phyloP scores from a whole-genome alignment of 2,797 vertebrate genomes.

The Cottoperca gobio region DNA sequence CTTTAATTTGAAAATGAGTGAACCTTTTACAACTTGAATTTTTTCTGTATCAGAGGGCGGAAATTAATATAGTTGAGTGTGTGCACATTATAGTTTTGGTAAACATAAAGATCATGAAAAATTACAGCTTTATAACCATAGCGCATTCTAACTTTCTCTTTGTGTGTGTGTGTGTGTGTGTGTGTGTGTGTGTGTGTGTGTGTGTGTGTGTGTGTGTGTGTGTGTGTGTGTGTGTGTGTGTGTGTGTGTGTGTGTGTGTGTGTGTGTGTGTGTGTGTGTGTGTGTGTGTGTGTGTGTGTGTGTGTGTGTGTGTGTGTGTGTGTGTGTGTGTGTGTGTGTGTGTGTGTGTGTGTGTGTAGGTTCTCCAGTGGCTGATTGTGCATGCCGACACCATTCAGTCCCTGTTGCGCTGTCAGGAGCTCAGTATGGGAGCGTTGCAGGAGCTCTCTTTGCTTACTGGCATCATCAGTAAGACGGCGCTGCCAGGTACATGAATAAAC shows the following conservation, averaged over 20 bases:
- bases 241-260: slow-evolving; percentile 6
- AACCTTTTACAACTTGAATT: neutral
- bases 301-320: no score
- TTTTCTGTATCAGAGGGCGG: neutral
- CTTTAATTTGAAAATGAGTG: neutral
- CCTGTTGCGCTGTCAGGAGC: slow-evolving; percentile 92
- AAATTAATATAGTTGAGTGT: neutral
- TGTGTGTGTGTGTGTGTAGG: slow-evolving; percentile 76
- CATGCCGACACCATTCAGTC: slow-evolving; percentile 96
- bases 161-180: no score
- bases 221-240: no score
- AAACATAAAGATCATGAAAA: neutral
- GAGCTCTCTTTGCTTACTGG: slow-evolving; percentile 94
- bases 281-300: no score
- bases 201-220: no score
- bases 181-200: no score
- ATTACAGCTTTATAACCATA: neutral
- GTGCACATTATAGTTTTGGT: neutral
- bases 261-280: no score
- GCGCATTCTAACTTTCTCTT: no score
- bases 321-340: neutral
- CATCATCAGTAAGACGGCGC: slow-evolving; percentile 97
- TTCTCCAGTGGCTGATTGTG: slow-evolving; percentile 96
- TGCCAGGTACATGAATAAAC: slow-evolving; percentile 87
- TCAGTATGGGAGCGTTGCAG: slow-evolving; percentile 91